Conservation (phyloP, 2,888 invertebrate species). For the Melanchra persicariae region DNA sequence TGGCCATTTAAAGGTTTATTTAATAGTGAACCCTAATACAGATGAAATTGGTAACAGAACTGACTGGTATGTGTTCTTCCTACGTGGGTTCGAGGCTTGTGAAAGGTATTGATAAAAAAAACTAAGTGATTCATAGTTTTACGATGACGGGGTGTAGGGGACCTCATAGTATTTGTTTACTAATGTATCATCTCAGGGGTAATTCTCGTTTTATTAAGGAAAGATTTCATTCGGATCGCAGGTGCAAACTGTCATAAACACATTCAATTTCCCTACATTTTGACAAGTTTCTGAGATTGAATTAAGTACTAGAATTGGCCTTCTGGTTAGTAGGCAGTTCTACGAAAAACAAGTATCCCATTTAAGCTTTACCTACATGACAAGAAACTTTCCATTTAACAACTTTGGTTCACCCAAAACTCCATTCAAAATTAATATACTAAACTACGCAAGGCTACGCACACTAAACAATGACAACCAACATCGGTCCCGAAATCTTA, state of each 20-base stretch:
- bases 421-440: constrained; percentile 1
- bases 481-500: constrained; percentile 33
- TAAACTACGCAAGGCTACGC: not conserved
- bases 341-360: too few relatives aligned
- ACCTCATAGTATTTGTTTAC: too few relatives aligned
- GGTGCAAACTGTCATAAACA: too few relatives aligned
- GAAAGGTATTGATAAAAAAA: not conserved
- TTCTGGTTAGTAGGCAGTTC: too few relatives aligned
- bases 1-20: constrained; percentile 16
- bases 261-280: too few relatives aligned
- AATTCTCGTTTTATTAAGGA: too few relatives aligned
- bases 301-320: too few relatives aligned
- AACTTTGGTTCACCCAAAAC: constrained; percentile 3
- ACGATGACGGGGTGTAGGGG: too few relatives aligned
- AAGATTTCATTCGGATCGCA: too few relatives aligned
- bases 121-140: not conserved
- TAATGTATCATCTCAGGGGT: too few relatives aligned
- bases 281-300: too few relatives aligned
- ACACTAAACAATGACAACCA: constrained; percentile 23
- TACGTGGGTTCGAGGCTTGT: not conserved
- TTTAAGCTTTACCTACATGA: not conserved
- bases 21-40: constrained; percentile 11
- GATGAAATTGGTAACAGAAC: not conserved
- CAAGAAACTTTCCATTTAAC: constrained; percentile 7
- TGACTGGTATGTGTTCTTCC: not conserved